These are phyloP conservation scores for Galleria mellonella DNA, from an alignment of 1,140 invertebrate genomes.

Conservation along the genomic window DNA sequence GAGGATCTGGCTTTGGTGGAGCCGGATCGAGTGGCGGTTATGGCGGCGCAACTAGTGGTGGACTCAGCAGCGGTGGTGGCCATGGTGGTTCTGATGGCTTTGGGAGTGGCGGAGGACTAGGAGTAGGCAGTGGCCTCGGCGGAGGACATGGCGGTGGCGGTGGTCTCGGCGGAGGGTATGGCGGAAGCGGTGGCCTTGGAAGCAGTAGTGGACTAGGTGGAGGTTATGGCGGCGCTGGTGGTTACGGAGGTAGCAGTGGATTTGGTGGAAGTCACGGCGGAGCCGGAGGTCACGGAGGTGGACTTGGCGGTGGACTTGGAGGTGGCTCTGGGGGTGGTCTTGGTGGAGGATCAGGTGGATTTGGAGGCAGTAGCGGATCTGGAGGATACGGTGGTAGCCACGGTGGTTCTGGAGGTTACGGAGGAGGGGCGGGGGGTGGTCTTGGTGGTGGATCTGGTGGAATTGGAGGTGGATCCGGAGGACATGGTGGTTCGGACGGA, in stretches of 20 bases:
- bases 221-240: conserved; percentile 14
- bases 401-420: conserved; percentile 3
- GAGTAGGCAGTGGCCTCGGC: conserved; percentile 11
- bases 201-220: conserved; percentile 7
- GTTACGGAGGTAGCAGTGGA: conserved; percentile 19
- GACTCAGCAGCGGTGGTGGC: conserved; percentile 9
- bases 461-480: conserved; percentile 2
- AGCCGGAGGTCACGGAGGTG: neutral
- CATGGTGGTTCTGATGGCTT: conserved; percentile 5
- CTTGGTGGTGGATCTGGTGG: neutral
- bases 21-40: conserved; percentile 15
- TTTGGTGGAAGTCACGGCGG: conserved; percentile 6
- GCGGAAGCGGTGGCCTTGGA: conserved; percentile 12
- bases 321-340: conserved; percentile 3
- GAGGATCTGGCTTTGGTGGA: conserved; percentile 8
- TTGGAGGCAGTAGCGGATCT: conserved; percentile 12
- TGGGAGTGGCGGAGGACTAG: conserved; percentile 16
- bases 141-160: conserved; percentile 12
- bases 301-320: conserved; percentile 4
- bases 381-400: conserved; percentile 8
- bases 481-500: conserved; percentile 7
- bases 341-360: conserved; percentile 3
- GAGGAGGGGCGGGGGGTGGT: conserved; percentile 7
- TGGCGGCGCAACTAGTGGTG: conserved; percentile 11
- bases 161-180: conserved; percentile 8